phyloP scores from a whole-genome alignment of 2,888 invertebrate genomes.

The Acleris emargana region DNA sequence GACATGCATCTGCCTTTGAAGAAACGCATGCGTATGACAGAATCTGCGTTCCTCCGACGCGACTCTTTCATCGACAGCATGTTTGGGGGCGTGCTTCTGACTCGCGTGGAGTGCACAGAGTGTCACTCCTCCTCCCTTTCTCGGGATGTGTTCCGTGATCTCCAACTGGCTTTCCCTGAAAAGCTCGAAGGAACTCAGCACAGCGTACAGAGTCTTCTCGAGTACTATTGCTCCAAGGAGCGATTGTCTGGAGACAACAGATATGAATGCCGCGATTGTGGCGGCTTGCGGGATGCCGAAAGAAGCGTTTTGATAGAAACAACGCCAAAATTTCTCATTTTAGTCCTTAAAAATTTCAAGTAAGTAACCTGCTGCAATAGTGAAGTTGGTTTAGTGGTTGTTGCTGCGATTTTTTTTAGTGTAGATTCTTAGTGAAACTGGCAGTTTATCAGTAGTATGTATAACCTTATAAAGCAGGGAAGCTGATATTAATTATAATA shows the following conservation, averaged over 20 bases:
- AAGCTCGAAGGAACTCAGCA: constrained; percentile 73
- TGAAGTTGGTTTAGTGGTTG: too few relatives aligned
- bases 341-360: constrained; percentile 91
- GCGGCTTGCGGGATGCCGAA: constrained; percentile 89
- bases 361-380: constrained; percentile 58
- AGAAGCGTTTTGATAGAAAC: constrained; percentile 83
- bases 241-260: constrained; percentile 90
- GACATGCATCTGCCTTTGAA: constrained; percentile 46
- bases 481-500: too few relatives aligned
- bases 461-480: too few relatives aligned
- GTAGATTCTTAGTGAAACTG: too few relatives aligned
- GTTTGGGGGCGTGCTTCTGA: constrained; percentile 90
- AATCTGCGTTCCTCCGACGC: constrained; percentile 54
- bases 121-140: constrained; percentile 89
- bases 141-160: constrained; percentile 91
- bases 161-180: constrained; percentile 90
- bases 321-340: constrained; percentile 90
- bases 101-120: constrained; percentile 88
- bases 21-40: constrained; percentile 57
- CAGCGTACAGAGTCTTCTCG: constrained; percentile 90
- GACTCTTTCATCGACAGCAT: constrained; percentile 85
- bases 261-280: constrained; percentile 91
- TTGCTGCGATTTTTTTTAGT: too few relatives aligned
- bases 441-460: too few relatives aligned
- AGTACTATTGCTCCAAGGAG: constrained; percentile 91